These are phyloP conservation scores for Pissodes strobi DNA, from an alignment of 1,140 invertebrate genomes.

Conservation along the genomic window DNA sequence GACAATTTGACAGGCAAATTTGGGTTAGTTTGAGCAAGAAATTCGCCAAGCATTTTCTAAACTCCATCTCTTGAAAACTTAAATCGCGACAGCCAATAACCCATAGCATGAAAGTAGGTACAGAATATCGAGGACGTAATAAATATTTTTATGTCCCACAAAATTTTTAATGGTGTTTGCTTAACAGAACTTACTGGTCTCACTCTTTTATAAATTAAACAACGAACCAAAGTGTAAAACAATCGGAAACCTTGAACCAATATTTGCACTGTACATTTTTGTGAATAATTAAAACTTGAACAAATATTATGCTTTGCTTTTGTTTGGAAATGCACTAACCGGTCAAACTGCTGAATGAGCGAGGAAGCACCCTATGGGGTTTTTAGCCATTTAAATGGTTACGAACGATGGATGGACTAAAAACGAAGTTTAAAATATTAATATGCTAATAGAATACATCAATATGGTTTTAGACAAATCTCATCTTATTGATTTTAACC, in stretches of 20 bases:
- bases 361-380: neutral
- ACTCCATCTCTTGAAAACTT: too few relatives aligned
- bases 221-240: constrained; percentile 34
- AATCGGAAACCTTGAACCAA: constrained; percentile 36
- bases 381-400: too few relatives aligned
- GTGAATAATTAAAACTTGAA: constrained; percentile 35
- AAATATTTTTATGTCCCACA: constrained; percentile 35
- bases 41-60: too few relatives aligned
- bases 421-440: too few relatives aligned
- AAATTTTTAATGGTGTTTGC: constrained; percentile 35
- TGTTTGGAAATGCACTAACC: constrained; percentile 34
- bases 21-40: too few relatives aligned
- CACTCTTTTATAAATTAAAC: constrained; percentile 37
- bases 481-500: too few relatives aligned
- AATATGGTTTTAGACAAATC: too few relatives aligned
- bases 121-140: constrained; percentile 29
- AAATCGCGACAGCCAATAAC: neutral
- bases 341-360: constrained; percentile 9
- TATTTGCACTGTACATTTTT: constrained; percentile 35
- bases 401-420: too few relatives aligned
- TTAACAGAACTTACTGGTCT: constrained; percentile 37
- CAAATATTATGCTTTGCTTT: constrained; percentile 25
- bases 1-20: too few relatives aligned
- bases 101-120: constrained; percentile 10
- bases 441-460: too few relatives aligned